These are phyloP conservation scores for Ypsolopha sequella DNA, from an alignment of 2,888 invertebrate species.

Conservation along the genomic window DNA sequence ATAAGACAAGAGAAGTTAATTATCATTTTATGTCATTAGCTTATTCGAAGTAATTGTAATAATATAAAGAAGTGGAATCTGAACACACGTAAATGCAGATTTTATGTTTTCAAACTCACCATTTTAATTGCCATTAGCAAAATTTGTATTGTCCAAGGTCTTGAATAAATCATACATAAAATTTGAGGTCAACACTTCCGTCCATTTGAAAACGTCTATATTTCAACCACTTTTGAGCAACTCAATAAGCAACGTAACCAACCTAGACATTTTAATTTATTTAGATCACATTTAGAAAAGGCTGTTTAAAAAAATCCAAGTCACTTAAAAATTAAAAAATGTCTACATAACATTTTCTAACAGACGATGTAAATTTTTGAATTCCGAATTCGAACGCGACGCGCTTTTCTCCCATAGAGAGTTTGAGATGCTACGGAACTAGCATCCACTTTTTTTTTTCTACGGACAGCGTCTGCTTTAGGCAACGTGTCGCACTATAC, in stretches of 20 bases:
- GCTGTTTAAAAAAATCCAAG: constrained; percentile 5
- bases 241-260: constrained; percentile 14
- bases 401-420: background rate
- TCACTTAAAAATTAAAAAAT: background rate
- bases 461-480: constrained; percentile 28
- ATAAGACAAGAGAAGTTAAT: too few species aligned
- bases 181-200: constrained; percentile 50
- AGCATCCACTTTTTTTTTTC: constrained; percentile 16
- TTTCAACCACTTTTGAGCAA: constrained; percentile 29
- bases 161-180: constrained; percentile 71
- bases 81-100: background rate
- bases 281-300: constrained; percentile 10
- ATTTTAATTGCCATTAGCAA: constrained; percentile 66
- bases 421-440: background rate
- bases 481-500: constrained; percentile 32
- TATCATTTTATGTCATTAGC: too few species aligned
- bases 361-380: background rate
- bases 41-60: background rate
- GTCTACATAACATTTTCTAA: background rate
- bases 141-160: constrained; percentile 61
- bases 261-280: constrained; percentile 10
- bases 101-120: constrained; percentile 35
- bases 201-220: constrained; percentile 46
- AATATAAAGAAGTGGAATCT: background rate
- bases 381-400: background rate